These are phyloP conservation scores for Callipepla californica DNA, from an alignment of 2,113 vertebrate species.

Conservation along the genomic window DNA sequence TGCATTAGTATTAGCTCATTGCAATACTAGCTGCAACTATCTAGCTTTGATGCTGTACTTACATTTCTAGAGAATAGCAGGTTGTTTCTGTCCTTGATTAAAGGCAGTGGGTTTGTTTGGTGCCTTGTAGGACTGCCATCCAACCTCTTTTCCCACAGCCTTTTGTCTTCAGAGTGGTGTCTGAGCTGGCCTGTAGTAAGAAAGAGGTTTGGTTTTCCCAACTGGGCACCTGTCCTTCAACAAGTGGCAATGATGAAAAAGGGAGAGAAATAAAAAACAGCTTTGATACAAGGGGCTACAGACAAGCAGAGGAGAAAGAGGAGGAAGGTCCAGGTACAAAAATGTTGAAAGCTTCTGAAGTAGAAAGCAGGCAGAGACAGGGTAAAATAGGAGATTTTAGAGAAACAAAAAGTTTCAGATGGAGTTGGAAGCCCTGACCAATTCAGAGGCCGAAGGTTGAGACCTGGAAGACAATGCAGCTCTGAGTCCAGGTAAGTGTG, in stretches of 20 bases:
- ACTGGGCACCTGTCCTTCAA: neutral
- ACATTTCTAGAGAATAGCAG: neutral
- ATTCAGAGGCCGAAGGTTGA: neutral
- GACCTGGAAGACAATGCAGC: neutral
- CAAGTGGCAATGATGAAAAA: accelerated
- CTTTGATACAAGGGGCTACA: accelerated
- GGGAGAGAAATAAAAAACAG: neutral
- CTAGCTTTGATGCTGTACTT: neutral
- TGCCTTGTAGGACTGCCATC: neutral
- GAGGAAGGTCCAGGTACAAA: neutral
- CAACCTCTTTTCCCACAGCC: neutral
- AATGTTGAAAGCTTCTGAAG: neutral
- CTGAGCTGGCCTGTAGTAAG: neutral
- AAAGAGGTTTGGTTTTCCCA: neutral
- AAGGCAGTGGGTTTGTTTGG: neutral
- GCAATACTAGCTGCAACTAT: neutral
- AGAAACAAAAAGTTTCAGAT: neutral
- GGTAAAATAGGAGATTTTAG: neutral
- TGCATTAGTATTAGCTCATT: neutral
- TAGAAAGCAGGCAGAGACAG: neutral
- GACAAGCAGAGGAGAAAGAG: neutral
- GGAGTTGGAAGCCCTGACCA: neutral
- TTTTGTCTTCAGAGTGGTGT: neutral
- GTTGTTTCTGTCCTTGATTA: neutral
- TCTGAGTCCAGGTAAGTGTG: neutral